Evolutionary conservation across 2,888 invertebrate species (phyloP), one percentile per base, ranked within the genome.

Genomic region (Cantharis rustica): DNA sequence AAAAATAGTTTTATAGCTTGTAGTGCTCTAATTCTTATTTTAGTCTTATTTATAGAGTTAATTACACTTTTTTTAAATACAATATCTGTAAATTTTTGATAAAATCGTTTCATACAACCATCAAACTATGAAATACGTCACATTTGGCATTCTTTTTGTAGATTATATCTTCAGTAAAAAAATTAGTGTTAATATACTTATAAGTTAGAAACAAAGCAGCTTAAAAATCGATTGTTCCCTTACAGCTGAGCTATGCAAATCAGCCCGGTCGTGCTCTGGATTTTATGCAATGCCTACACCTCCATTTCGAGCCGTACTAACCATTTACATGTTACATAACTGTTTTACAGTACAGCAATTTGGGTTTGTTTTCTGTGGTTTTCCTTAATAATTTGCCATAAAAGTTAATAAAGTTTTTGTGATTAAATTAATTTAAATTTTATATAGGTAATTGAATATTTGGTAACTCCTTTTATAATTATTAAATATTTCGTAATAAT

Each of bases 161-260:
- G 23, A 66, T 20, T 20, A 20, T n/a, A 68, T 69, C 16, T 69
- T 69, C 3, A 9, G n/a, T 27, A 47, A 47, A 47, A 47, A 47
- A 47, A 47, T 47, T 69, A 26, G 26, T 27, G 16, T 16, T 69
- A 70, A 17, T 31, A 13, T 31, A 15, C 63, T 17, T n/a, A 71
- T 63, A 72, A 23, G 68, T 68, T 47, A 31, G 15, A 74, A 71
- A 78, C 78, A 78, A 78, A 76, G 78, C 76, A 68, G 73, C 84
- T 83, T 84, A 71, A 80, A 82, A 84, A 87, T 87, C 87, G 87
- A 88, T 88, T 87, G 87, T 87, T 86, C 85, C 83, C 86, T 66
- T 86, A 85, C 88, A 88, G 88, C 88, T 88, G 88, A 88, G 88
- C 88, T 88, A 88, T 88, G 88, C 88, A 88, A 88, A 88, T 88